Evolutionary conservation across 2,797 vertebrate species (phyloP), one percentile per base, ranked within the genome.

Genomic region (Catostomus latipinnis): DNA sequence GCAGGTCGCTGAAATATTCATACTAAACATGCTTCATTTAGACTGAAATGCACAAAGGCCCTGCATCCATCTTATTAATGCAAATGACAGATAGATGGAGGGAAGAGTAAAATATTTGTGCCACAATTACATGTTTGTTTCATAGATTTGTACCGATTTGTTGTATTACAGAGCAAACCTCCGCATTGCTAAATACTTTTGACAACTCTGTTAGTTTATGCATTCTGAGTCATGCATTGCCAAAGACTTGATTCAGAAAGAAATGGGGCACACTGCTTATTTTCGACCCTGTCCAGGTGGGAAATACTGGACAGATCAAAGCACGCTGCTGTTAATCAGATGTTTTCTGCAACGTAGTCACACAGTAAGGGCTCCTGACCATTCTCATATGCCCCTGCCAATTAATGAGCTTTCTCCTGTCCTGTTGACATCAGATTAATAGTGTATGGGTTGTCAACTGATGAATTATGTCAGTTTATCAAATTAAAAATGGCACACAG

Each of bases 1-100:
- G 93, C 90, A 91, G 91, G 92, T 92, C 89, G 87, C 89, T 94
- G 87, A 94, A 94, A 95, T 94, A 95, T 95, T 94, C 85, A 95
- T 94, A 87, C 80, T 76, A 85, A 87, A 95, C 93, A 95, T 81
- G 88, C 89, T 92, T 93, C 92, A 94, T 95, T 95, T 93, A 92
- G 90, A 94, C 92, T 93, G 90, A 89, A 93, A 93, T 90, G 87
- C 86, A 89, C 91, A 86, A 67, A 83, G 88, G 89, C 90, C 88
- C 82, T 65, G 81, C 92, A 92, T 94, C 93, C 88, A 93, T 93
- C 88, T 84, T 88, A 93, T 94, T 92, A 93, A 93, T 74, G 91
- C 93, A 94, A 93, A 93, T 92, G 92, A 91, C 89, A 87, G 90
- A 91, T 92, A 93, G 90, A 54, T 86, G 82, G 84, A 75, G 84